phyloP scores from a whole-genome alignment of 2,797 vertebrate species.

The Crossoptilon crossoptilon region DNA sequence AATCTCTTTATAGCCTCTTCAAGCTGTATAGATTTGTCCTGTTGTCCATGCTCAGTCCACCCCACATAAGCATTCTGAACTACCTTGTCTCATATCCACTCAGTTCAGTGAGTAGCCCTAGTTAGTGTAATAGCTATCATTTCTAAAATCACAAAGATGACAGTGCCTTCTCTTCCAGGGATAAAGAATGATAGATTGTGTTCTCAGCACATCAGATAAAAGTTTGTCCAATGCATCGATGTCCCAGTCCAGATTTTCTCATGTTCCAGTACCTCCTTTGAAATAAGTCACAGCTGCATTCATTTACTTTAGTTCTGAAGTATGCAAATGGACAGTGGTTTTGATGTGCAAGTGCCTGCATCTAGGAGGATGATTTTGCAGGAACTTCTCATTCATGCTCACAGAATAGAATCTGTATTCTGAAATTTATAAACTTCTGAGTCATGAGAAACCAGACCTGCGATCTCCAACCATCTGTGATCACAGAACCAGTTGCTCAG shows the following conservation, averaged over 20 bases:
- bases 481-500: slow-evolving; percentile 52
- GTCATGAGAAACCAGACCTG: background rate
- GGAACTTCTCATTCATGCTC: background rate
- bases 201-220: background rate
- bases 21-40: background rate
- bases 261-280: background rate
- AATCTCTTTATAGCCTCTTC: background rate
- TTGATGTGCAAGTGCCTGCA: background rate
- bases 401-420: background rate
- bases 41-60: background rate
- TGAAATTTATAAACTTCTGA: slow-evolving; percentile 23
- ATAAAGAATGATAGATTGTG: background rate
- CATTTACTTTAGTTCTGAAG: background rate
- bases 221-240: background rate
- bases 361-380: background rate
- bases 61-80: background rate
- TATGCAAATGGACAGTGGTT: background rate
- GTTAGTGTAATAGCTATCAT: background rate
- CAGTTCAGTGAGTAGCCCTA: background rate
- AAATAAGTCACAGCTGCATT: background rate
- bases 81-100: background rate
- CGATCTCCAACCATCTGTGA: slow-evolving; percentile 42
- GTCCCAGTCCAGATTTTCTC: background rate
- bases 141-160: background rate
- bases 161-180: background rate